Conservation (phyloP, 2,888 invertebrate genomes). For the Nysson spinosus region DNA sequence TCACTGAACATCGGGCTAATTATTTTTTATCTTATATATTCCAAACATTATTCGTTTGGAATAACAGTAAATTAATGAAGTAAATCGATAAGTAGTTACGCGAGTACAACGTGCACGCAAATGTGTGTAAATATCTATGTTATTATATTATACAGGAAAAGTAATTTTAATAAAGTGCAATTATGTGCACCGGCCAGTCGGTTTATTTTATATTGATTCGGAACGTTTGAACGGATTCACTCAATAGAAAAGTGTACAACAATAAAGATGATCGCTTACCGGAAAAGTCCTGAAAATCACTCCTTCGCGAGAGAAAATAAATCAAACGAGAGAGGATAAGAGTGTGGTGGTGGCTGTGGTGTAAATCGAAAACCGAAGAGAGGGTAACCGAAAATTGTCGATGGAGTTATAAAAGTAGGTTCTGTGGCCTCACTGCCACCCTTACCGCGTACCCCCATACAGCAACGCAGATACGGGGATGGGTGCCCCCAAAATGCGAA, state of each 20-base stretch:
- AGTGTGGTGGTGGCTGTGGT: slow-evolving; percentile 39
- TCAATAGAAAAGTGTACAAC: slow-evolving; percentile 22
- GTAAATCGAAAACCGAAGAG: slow-evolving; percentile 60
- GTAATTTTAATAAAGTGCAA: neutral
- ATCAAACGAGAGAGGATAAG: slow-evolving; percentile 62
- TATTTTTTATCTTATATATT: no score
- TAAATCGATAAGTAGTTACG: no score
- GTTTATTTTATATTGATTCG: slow-evolving; percentile 37
- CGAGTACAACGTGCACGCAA: no score
- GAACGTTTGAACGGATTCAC: slow-evolving; percentile 9
- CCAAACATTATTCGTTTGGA: no score
- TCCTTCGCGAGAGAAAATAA: slow-evolving; percentile 56
- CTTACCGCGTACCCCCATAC: slow-evolving; percentile 51
- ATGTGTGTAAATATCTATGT: no score
- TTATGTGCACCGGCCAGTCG: neutral
- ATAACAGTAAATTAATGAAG: no score
- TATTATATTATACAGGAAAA: neutral
- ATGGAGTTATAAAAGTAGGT: slow-evolving; percentile 74
- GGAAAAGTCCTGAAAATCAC: slow-evolving; percentile 40
- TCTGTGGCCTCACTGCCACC: slow-evolving; percentile 55
- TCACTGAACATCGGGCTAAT: no score
- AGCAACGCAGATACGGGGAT: slow-evolving; percentile 44
- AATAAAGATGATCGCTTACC: slow-evolving; percentile 42
- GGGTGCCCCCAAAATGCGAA: slow-evolving; percentile 51
- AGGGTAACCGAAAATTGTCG: slow-evolving; percentile 70